Evolutionary conservation across 2,113 vertebrate species (phyloP).

Genomic region (Sphaerodactylus townsendi): DNA sequence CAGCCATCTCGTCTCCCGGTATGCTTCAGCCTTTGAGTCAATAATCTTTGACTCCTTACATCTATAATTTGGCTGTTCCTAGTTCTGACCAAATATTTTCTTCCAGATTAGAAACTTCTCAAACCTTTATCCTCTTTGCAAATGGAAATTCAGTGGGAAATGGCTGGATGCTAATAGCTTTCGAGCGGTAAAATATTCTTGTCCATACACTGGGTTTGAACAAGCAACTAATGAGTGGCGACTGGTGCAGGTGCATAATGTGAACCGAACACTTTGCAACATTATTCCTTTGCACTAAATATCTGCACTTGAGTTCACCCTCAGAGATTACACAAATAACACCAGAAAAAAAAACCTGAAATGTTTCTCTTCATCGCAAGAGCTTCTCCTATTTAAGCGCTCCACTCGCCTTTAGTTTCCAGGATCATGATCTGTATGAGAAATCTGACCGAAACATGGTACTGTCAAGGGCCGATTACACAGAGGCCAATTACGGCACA

Average conservation of each 20-base stretch:
- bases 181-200: background rate
- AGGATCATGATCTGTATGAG: background rate
- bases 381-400: background rate
- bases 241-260: background rate
- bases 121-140: background rate
- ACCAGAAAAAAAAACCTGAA: background rate
- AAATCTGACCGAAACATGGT: background rate
- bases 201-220: background rate
- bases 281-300: background rate
- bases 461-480: too few relatives aligned
- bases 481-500: too few relatives aligned
- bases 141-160: background rate
- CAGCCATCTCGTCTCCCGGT: background rate
- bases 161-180: background rate
- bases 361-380: background rate
- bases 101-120: background rate
- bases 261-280: too few relatives aligned
- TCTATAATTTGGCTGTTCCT: background rate
- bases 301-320: background rate
- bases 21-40: constrained; percentile 9
- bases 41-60: background rate
- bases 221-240: background rate
- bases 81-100: background rate
- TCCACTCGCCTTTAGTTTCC: background rate
- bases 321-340: background rate